phyloP scores from a whole-genome alignment of 2,888 invertebrate species.

The Microdon myrmicae region DNA sequence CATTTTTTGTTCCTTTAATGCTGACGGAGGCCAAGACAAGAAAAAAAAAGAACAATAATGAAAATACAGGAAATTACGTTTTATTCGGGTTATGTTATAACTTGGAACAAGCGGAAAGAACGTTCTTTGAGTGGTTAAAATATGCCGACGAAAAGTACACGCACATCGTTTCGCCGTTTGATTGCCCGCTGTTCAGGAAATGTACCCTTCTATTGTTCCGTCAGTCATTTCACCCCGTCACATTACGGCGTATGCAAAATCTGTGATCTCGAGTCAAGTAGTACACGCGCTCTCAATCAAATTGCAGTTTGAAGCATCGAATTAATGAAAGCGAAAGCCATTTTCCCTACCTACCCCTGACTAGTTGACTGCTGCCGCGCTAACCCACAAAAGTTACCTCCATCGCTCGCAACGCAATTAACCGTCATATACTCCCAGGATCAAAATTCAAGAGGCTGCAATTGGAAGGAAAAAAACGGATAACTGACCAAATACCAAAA shows the following conservation, averaged over 20 bases:
- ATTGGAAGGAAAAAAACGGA: conserved; percentile 6
- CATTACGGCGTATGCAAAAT: conserved; percentile 25
- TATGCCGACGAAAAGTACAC: conserved; percentile 44
- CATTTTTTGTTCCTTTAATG: conserved; percentile 10
- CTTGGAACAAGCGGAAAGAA: conserved; percentile 43
- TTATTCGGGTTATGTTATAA: conserved; percentile 45
- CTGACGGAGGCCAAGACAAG: conserved; percentile 5
- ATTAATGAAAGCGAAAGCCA: conserved; percentile 2
- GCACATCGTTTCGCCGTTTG: conserved; percentile 34
- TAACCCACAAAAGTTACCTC: conserved; percentile 11
- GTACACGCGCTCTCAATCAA: conserved; percentile 24
- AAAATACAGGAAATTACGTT: conserved; percentile 43
- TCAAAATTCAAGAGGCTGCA: conserved; percentile 4
- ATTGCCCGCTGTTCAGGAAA: conserved; percentile 3
- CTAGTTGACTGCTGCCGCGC: too few species aligned
- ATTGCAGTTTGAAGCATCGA: conserved; percentile 14
- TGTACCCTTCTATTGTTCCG: conserved; percentile 42
- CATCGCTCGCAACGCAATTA: conserved; percentile 4
- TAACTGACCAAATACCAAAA: conserved; percentile 44
- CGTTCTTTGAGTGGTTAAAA: conserved; percentile 45
- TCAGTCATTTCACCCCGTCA: conserved; percentile 30
- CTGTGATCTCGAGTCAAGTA: conserved; percentile 19
- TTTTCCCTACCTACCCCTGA: conserved; percentile 1
- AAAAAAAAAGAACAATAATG: conserved; percentile 4
- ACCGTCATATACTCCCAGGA: conserved; percentile 2